A percentile compares a stretch with the other conserved stretches of the same genome.
These are phyloP conservation scores for Alloscopus bannaensis DNA, from an alignment of 2,888 invertebrate species.

Conservation along the genomic window DNA sequence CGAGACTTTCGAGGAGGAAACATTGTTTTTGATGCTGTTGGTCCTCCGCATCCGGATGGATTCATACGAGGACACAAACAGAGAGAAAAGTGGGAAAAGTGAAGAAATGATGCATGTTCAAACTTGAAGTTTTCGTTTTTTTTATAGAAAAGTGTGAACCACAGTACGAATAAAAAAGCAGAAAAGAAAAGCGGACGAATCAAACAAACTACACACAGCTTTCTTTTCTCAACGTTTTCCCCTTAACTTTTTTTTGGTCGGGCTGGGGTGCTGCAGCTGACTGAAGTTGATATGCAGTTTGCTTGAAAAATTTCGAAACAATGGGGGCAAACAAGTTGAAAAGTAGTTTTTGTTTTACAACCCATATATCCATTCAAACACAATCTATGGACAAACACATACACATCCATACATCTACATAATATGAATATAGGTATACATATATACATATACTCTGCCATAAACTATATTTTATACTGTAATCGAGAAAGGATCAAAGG, in stretches of 20 bases:
- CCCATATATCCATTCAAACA: too few species aligned
- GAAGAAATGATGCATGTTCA: constrained; percentile 36
- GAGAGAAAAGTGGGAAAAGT: too few species aligned
- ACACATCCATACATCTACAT: too few species aligned
- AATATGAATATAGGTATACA: too few species aligned
- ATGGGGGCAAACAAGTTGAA: constrained; percentile 5
- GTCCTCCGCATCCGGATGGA: background rate
- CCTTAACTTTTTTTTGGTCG: constrained; percentile 22
- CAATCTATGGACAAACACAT: too few species aligned
- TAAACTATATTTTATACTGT: too few species aligned
- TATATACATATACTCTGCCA: too few species aligned
- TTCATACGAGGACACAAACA: background rate
- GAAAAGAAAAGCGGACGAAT: background rate
- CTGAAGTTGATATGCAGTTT: constrained; percentile 23
- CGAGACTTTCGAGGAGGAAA: too few species aligned
- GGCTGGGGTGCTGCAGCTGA: constrained; percentile 11
- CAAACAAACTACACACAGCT: background rate
- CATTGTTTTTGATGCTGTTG: background rate
- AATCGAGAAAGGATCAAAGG: too few species aligned
- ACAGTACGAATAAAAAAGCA: background rate
- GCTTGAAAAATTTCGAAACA: constrained; percentile 22
- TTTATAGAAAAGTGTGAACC: too few species aligned
- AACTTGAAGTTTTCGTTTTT: too few species aligned
- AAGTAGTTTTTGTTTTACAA: constrained; percentile 22
- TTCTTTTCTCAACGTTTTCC: background rate